Base-by-base conservation (phyloP, 2,888 invertebrate genomes). In the Aporophyla nigra region DNA sequence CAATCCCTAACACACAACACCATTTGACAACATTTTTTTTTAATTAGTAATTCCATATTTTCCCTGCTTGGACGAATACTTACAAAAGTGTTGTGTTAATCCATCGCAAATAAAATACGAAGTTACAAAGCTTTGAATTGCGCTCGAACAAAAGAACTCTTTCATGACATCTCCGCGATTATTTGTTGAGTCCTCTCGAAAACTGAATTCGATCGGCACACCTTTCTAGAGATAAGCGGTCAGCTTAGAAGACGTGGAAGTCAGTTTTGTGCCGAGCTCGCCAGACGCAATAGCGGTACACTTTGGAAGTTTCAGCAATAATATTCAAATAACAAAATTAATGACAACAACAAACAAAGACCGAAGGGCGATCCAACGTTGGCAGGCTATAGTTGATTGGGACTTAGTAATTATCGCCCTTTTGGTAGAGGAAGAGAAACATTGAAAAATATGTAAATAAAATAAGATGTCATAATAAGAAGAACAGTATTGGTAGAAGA, bases 171-270 rank as follows among this genome's bases (percentile, higher is more conserved):
- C 9, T 53, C 24, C 51, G 9, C 51, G 40, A 71, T 69, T 43
- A 16, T 71, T 69, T 71, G 68, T 24, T 10, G 67, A 53, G 24
- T 71, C 14, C 53, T 67, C 19, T 40, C 24, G 12, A 49, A 33
- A 51, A 14, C n/a, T 19, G n/a, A 5, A 66, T 24, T 70, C 40
- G 14, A 46, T 70, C 16, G 12, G 24, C 33, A 40, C 53, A 9
- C 53, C 10, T 53, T 53, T 61, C 21, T 12, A n/a, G 24, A 54
- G 19, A 54, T 68, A 40, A 40, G n/a, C 9, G 16, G 7, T 49
- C 27, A 27, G 27, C 27, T 27, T 33, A 33, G 49, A 21, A 66
- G 27, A 49, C 24, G 2, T 27, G 4, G 14, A 21, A 67, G 9
- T 53, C 33, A 14, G 53, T 54, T 33, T 59, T 59, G 33, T 67